Conservation (phyloP, 2,797 vertebrate genomes). For the Alfaro cultratus region DNA sequence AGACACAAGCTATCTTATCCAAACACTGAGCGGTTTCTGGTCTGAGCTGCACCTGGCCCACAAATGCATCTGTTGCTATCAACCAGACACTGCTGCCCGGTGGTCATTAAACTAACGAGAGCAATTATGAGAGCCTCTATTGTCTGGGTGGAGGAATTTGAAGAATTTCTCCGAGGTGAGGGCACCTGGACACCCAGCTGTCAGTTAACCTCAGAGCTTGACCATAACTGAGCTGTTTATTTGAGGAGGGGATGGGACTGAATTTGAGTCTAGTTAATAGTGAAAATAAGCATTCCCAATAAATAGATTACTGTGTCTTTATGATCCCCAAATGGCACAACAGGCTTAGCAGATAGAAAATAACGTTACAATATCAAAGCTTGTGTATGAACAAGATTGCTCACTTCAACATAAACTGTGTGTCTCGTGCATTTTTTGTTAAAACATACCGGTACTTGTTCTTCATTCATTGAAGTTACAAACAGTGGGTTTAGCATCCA, state of each 20-base stretch:
- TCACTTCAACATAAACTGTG: background rate
- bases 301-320: constrained; percentile 33
- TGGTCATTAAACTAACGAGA: constrained; percentile 70
- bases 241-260: background rate
- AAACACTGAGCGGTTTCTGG: constrained; percentile 44
- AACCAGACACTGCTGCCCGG: constrained; percentile 50
- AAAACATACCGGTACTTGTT: background rate
- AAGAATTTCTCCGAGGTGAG: constrained; percentile 72
- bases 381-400: background rate
- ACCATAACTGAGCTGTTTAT: constrained; percentile 26
- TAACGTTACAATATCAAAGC: background rate
- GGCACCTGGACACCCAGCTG: constrained; percentile 73
- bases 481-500: background rate
- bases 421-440: background rate
- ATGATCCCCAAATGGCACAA: constrained; percentile 6
- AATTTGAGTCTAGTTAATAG: constrained; percentile 4
- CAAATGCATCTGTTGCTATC: constrained; percentile 37
- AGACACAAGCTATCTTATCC: constrained; percentile 64
- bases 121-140: constrained; percentile 66
- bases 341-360: too few species aligned
- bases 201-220: constrained; percentile 35
- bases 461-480: background rate
- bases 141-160: constrained; percentile 66
- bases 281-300: constrained; percentile 2
- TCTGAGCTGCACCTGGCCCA: constrained; percentile 71